Evolutionary conservation across 2,888 invertebrate genomes (phyloP), one percentile per base, ranked within the genome.

Genomic region (Parnassius smintheus): DNA sequence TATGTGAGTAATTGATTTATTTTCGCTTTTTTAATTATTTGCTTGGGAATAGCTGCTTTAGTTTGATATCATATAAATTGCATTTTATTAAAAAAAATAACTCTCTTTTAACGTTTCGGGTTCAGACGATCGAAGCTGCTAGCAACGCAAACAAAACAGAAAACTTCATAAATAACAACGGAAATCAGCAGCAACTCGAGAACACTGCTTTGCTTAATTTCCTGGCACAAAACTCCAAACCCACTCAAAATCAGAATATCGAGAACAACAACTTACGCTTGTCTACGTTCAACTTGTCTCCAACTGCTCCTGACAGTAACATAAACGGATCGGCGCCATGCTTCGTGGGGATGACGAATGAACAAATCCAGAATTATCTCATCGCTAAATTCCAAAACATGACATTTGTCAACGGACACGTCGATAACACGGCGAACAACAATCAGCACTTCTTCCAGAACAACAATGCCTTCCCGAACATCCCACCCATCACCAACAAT

Each of bases 391-490:
- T 90, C 65, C 80, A 89, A 75, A 81, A 86, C 48, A 80, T 89
- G 79, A 77, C 78, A 2, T 77, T 85, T 46, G 70, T 79, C 1
- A 79, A 83, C 11, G 80, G 75, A 2, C 68, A 71, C 4, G 61
- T 67, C 0, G 72, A 76, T 2, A 65, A 67, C 49, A 78, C 70
- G 61, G 75, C 70, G 25, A 87, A 76, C 70, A 85, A 73, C 62
- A 86, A 80, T 67, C 85, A 85, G 68, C 85, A 83, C 64, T 91
- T 79, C 71, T 91, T 80, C 62, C 91, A 91, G 65, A 91, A 91
- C 66, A 72, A 80, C 65, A 86, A 82, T 52, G 90, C 90, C 18
- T 91, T 91, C 63, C 90, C 91, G 0, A 81, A 86, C 62, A 88
- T 91, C 53, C 88, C 90, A 9, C 89, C 83, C 8, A 72, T 91